These are phyloP conservation scores for Xiphophorus maculatus DNA, from an alignment of 2,113 vertebrate species.

Conservation along the genomic window DNA sequence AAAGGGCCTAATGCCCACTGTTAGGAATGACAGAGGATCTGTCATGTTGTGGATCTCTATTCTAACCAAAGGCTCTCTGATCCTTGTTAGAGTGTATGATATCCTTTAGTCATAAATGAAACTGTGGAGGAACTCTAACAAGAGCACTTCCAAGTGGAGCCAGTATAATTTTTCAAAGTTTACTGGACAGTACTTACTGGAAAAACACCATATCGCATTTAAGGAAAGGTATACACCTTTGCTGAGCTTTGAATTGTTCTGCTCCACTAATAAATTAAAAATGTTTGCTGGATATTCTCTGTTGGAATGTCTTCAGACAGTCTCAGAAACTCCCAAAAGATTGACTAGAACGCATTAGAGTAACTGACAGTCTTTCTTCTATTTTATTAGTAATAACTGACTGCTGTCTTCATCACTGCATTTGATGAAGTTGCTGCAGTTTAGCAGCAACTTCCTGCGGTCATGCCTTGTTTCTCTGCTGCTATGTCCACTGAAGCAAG, in stretches of 20 bases:
- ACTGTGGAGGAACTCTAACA: no score
- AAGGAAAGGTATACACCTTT: not conserved
- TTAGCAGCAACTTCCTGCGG: not conserved
- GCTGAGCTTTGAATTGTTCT: no score
- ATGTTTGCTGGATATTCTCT: not conserved
- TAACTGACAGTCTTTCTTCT: not conserved
- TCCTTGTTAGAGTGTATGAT: no score
- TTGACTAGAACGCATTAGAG: not conserved
- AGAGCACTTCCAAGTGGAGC: no score
- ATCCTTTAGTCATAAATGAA: no score
- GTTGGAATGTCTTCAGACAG: not conserved
- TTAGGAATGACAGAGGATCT: no score
- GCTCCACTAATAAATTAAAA: not conserved
- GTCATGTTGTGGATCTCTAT: no score
- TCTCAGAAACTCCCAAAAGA: not conserved
- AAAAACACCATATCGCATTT: not conserved
- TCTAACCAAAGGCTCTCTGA: no score
- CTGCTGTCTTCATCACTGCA: not conserved
- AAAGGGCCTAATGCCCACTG: no score
- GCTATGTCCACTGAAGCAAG: not conserved
- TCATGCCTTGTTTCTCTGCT: not conserved
- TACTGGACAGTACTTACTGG: no score
- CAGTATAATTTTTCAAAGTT: no score
- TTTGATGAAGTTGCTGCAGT: not conserved
- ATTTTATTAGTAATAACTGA: conserved; percentile 15